Base-by-base conservation (phyloP, 2,888 invertebrate genomes). In the Ochropacha duplaris region DNA sequence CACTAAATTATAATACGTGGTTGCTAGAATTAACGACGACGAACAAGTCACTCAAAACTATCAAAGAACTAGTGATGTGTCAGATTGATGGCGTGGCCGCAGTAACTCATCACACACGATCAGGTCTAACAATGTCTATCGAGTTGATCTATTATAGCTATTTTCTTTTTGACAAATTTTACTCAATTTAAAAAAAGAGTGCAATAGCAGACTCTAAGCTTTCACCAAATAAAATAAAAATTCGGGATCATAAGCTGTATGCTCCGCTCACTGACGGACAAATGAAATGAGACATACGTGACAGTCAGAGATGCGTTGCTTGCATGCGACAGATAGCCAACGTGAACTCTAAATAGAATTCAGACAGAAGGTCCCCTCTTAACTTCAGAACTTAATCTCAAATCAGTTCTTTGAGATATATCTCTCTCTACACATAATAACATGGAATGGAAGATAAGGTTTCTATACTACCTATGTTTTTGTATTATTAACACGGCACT, bases 231-330 rank as follows among this genome's bases (percentile, higher is more conserved):
- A 60, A 60, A 58, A 66, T 61, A 71, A 72, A 69, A 65, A 71
- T 62, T 66, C 65, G 65, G 62, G 65, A 61, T 62, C 64, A 60
- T 60, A 72, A 63, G 67, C 72, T 58, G 64, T 71, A 67, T 67
- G 72, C 72, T 66, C 69, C 65, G 72, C 72, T 66, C 69, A 65
- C 70, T 61, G 22, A 59, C 62, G 65, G 66, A 71, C 72, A 72
- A 71, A 71, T 71, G 70, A 72, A 71, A 71, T 71, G 70, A 61
- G 57, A 19, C 56, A 34, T 49, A 71, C 71, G 71, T 71, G 58
- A 58, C 39, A 49, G 54, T 56, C 54, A n/a, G 36, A 36, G 36
- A n/a, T n/a, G 36, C 36, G 4, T n/a, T 36, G 36, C 36, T 11
- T 31, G 31, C 54, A 57, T 54, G 60, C 57, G 63, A 55, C 19